Evolutionary conservation across 2,113 vertebrate species (phyloP), one percentile per base, ranked within the genome.

Genomic region (Seriola quinqueradiata): DNA sequence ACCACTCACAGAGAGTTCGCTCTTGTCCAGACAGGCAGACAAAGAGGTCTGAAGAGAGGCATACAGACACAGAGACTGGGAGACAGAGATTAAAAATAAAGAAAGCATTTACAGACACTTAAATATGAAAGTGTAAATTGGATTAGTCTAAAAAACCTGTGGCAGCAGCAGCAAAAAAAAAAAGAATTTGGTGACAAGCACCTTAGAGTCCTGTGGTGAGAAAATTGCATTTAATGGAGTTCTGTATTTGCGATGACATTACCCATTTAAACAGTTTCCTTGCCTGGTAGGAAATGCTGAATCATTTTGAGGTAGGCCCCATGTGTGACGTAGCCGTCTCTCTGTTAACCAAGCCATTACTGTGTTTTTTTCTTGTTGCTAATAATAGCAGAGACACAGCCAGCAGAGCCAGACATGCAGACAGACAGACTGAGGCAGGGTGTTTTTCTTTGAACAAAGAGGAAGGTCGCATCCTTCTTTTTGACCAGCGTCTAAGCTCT

Each of bases 331-430:
- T 73, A 16, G 68, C 13, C 4, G 3, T 59, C 68, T 67, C 77
- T 48, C 75, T 60, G 52, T 76, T 71, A 74, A 82, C 77, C 65
- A 72, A 71, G 48, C 68, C 78, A 71, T 66, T 44, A 36, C 48
- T 12, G 28, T 16, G 60, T 57, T 75, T 77, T 77, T 66, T n/a
- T 52, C 11, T 69, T 13, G 2, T 44, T 73, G 83, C 92, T 93
- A 95, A 91, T 92, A 92, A 93, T 94, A 93, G 92, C 86, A 58
- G 70, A 84, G 80, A 52, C 76, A 77, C 66, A 85, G 73, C 21
- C 70, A 21, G 74, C 70, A 72, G 79, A 90, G 70, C 54, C 81
- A 89, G 87, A 83, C 70, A 83, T 28, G 40, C 82, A 86, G 59
- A 23, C 81, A 85, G 67, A 69, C 74, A 79, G 82, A 80, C 48